These are phyloP conservation scores for Leucophenga montana DNA, from an alignment of 2,888 invertebrate genomes.

Conservation along the genomic window DNA sequence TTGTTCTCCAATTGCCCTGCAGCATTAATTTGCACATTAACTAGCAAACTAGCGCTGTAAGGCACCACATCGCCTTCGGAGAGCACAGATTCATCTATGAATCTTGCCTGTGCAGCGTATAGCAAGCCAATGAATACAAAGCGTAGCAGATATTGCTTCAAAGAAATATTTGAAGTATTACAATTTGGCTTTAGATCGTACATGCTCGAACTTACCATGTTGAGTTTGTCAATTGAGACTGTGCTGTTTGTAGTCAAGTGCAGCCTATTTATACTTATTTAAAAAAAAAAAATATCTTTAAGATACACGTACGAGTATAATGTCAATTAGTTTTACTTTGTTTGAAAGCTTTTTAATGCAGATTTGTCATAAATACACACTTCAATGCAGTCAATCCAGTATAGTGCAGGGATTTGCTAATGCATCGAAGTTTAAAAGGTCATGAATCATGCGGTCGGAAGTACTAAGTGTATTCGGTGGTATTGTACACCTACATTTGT, in stretches of 20 bases:
- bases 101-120: not conserved
- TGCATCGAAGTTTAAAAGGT: not conserved
- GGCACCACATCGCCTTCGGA: constrained; percentile 1
- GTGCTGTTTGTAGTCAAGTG: not conserved
- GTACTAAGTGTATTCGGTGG: not conserved
- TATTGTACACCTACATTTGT: not conserved
- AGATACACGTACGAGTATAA: too few relatives aligned
- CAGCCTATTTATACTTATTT: constrained; percentile 14
- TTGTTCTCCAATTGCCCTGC: not conserved
- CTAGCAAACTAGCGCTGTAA: not conserved
- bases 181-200: not conserved
- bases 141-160: not conserved
- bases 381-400: too few relatives aligned
- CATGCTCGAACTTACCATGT: constrained; percentile 17
- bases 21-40: not conserved
- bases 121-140: not conserved
- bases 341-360: too few relatives aligned
- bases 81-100: constrained; percentile 10
- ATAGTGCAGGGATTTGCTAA: not conserved
- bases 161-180: not conserved
- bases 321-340: too few relatives aligned
- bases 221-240: constrained; percentile 7
- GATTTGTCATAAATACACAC: too few relatives aligned
- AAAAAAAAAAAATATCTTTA: too few relatives aligned
- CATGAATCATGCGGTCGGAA: not conserved